A percentile compares a stretch with the other conserved stretches of the same genome.
phyloP scores from a whole-genome alignment of 2,888 invertebrate species.

The Dicyrtoma fusca region DNA sequence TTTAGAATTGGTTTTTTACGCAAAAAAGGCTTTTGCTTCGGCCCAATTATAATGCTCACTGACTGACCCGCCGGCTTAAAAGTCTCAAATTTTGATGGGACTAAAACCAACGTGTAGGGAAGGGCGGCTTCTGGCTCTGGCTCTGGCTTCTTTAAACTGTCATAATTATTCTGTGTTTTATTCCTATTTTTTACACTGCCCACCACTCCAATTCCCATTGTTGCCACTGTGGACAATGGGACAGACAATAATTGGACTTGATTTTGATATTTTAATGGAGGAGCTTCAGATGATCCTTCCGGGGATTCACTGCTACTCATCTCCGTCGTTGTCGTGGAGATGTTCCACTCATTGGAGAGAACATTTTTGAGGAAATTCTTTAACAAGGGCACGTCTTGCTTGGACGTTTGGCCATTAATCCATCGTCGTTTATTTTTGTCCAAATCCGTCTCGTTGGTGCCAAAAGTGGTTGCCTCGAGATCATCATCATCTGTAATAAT shows the following conservation, averaged over 20 bases:
- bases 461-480: neutral
- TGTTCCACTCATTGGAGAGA: conserved; percentile 52
- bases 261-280: too few species aligned
- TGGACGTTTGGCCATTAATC: conserved; percentile 8
- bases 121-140: too few species aligned
- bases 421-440: conserved; percentile 9
- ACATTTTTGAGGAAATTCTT: conserved; percentile 57
- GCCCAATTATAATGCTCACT: conserved; percentile 36
- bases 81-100: conserved; percentile 30
- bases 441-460: neutral
- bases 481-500: conserved; percentile 11
- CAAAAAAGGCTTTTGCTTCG: neutral
- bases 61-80: conserved; percentile 41
- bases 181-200: too few species aligned
- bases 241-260: neutral
- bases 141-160: too few species aligned
- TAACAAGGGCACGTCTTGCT: conserved; percentile 54
- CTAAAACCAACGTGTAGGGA: neutral
- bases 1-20: conserved; percentile 7
- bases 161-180: too few species aligned
- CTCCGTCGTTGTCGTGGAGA: conserved; percentile 38
- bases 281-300: conserved; percentile 26
- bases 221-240: neutral
- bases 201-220: neutral
- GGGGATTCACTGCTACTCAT: neutral